Conservation (phyloP, 2,888 invertebrate species). For the Drosophila fulvimacula region DNA sequence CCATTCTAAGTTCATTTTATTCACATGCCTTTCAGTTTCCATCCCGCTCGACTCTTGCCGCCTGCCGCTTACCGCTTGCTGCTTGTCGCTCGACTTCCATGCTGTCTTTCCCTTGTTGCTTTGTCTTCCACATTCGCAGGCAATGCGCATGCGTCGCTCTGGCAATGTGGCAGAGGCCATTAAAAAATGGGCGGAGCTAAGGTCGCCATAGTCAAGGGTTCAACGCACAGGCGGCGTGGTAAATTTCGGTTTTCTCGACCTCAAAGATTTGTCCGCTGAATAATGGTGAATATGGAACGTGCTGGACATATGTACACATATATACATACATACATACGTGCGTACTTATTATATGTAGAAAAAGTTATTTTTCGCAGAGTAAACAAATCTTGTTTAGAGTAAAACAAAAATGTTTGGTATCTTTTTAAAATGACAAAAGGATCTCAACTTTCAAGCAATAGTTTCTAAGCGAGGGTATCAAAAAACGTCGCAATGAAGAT, state of each 20-base stretch:
- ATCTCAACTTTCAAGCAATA: too few species aligned
- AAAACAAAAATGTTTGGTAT: too few species aligned
- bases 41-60: background rate
- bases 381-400: too few species aligned
- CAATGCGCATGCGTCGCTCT: slow-evolving; percentile 70
- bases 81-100: slow-evolving; percentile 17
- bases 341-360: too few species aligned
- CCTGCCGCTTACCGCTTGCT: background rate
- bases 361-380: too few species aligned
- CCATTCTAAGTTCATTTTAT: slow-evolving; percentile 24
- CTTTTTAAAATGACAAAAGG: too few species aligned
- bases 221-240: slow-evolving; percentile 63
- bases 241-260: slow-evolving; percentile 48
- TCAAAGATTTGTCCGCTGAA: slow-evolving; percentile 34
- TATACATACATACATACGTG: background rate
- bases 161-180: slow-evolving; percentile 74
- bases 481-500: too few species aligned
- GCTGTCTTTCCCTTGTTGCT: slow-evolving; percentile 42
- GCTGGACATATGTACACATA: background rate
- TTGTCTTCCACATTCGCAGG: slow-evolving; percentile 50
- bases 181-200: slow-evolving; percentile 83
- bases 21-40: slow-evolving; percentile 23
- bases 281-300: slow-evolving; percentile 21
- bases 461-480: too few species aligned
- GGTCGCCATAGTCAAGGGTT: slow-evolving; percentile 50